Evolutionary conservation across 92 coral and sea anemone genomes (phyloP).

Genomic region (Muricea muricata): DNA sequence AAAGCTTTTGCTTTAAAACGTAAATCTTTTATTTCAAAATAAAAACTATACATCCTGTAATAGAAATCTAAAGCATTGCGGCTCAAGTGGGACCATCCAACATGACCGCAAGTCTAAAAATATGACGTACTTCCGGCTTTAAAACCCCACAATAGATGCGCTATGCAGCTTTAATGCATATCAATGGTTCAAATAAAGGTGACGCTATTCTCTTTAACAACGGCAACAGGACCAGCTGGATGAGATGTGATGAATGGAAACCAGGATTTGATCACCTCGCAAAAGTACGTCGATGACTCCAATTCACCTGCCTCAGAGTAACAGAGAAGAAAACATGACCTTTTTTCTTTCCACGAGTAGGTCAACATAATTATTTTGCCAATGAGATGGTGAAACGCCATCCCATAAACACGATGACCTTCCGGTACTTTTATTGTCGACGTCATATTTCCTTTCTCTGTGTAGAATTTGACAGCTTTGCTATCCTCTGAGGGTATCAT

Average conservation of each 20-base stretch:
- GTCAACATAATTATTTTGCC: neutral
- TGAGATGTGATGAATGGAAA: neutral
- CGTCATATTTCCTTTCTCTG: neutral
- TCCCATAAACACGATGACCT: neutral
- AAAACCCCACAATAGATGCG: no score
- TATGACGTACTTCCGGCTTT: no score
- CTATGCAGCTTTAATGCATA: no score
- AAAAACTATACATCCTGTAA: no score
- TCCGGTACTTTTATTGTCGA: neutral
- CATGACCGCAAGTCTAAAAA: no score
- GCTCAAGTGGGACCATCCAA: no score
- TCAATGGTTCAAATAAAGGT: neutral
- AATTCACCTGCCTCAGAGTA: neutral
- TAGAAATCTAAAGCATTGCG: no score
- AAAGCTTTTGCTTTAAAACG: no score
- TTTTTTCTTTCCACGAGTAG: neutral
- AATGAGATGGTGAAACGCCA: neutral
- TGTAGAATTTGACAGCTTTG: neutral
- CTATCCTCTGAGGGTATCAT: neutral
- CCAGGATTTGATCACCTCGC: neutral
- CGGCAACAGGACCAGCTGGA: neutral
- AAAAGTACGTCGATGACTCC: neutral
- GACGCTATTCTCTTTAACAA: neutral
- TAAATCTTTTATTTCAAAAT: no score
- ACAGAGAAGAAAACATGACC: neutral